These are phyloP conservation scores for Percopsis omiscomaycus DNA, from an alignment of 2,797 vertebrate species.

Conservation along the genomic window DNA sequence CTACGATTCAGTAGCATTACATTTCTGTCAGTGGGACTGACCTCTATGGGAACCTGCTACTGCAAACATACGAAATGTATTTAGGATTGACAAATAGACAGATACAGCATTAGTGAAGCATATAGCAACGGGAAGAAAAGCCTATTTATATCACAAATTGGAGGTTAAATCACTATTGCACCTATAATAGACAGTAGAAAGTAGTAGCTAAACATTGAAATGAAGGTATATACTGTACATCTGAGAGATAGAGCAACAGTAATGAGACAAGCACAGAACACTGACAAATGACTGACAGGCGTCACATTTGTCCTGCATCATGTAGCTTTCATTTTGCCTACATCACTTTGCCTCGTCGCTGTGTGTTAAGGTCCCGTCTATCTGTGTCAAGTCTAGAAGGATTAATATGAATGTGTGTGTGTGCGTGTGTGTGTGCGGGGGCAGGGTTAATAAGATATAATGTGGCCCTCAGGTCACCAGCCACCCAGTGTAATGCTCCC, in stretches of 20 bases:
- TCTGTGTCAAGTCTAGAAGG: slow-evolving; percentile 32
- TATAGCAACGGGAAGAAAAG: too few species aligned
- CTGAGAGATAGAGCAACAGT: not conserved
- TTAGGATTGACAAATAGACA: too few species aligned
- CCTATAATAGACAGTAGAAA: too few species aligned
- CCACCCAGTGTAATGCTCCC: slow-evolving; percentile 26
- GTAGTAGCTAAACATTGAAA: not conserved
- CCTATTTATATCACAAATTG: too few species aligned
- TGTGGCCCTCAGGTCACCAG: slow-evolving; percentile 45
- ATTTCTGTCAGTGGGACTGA: too few species aligned
- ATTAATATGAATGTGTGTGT: slow-evolving; percentile 1
- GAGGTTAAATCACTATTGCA: too few species aligned
- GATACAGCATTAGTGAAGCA: too few species aligned
- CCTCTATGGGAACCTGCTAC: too few species aligned
- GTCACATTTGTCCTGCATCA: slow-evolving; percentile 19
- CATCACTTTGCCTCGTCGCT: slow-evolving; percentile 20
- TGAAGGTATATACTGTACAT: not conserved
- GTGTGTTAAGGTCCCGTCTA: slow-evolving; percentile 46
- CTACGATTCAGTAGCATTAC: not conserved
- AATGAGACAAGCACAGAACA: too few species aligned
- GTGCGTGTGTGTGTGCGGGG: slow-evolving; percentile 8
- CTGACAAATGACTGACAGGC: slow-evolving; percentile 57
- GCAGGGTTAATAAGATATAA: slow-evolving; percentile 18
- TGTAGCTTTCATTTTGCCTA: slow-evolving; percentile 18
- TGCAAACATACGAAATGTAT: too few species aligned